Evolutionary conservation across 2,113 vertebrate species (phyloP), one percentile per base, ranked within the genome.

Genomic region (Barnardius zonarius): DNA sequence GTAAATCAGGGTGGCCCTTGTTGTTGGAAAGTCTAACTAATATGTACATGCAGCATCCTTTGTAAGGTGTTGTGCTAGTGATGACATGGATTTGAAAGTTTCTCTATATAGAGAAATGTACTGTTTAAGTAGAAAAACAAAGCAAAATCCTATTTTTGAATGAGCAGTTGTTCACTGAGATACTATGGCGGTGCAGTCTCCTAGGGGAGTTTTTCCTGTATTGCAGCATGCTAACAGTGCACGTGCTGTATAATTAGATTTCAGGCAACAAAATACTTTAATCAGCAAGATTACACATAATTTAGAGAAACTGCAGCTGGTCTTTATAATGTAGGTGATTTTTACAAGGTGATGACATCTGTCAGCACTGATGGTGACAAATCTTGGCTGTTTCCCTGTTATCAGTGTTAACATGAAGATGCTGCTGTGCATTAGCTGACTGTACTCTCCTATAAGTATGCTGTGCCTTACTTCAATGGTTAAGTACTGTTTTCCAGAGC

Each of bases 321-420:
- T 82, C 48, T 86, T 86, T 82, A 24, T 43, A 83, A 63, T 28
- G 43, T 6, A 79, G 67, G 85, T 85, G 82, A 24, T 74, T 97
- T 91, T 92, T 87, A 91, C 77, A 87, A 86, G 73, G 77, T 94
- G 73, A 37, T 92, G 91, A 79, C 83, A 73, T 90, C 52, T 93
- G 76, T 75, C 62, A 72, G 7, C 70, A 68, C 57, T 55, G 39
- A 57, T 63, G 30, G 52, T 93, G 69, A 52, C 75, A 75, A 84
- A 84, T 91, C 83, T 72, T 52, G 86, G 66, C 80, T 54, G 4
- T 91, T 74, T 64, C n/a, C 44, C 49, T 72, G 69, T 55, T 79
- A 2, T 83, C 83, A 35, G 57, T 5, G 6, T 66, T 79, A 62
- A 62, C 30, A 8, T 30, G 62, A 62, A 17, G 64, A 12, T 7